These are phyloP conservation scores for Corythoichthys intestinalis DNA, from an alignment of 2,113 vertebrate species.

Conservation along the genomic window DNA sequence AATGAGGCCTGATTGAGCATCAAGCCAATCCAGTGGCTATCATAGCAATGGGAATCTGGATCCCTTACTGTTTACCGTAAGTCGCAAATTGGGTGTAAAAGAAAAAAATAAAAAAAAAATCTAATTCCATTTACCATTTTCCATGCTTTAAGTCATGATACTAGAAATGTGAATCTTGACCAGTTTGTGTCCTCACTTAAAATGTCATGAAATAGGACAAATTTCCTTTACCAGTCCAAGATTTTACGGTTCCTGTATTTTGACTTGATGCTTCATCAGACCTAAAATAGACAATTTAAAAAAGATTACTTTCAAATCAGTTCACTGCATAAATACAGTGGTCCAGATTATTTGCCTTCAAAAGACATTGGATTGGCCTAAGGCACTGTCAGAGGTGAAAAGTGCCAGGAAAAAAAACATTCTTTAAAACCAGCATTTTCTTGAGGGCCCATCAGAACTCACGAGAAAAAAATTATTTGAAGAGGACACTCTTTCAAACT, in stretches of 20 bases:
- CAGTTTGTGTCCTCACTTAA: background rate
- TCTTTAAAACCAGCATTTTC: background rate
- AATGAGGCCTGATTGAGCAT: too few relatives aligned
- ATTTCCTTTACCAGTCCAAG: background rate
- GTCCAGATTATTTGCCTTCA: background rate
- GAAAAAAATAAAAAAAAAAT: too few relatives aligned
- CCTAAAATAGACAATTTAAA: background rate
- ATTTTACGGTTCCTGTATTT: background rate
- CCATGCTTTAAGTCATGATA: background rate
- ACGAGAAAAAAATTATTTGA: too few relatives aligned
- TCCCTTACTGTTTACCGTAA: background rate
- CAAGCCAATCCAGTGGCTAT: too few relatives aligned
- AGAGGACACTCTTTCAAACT: too few relatives aligned
- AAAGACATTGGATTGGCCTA: background rate
- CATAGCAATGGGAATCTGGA: background rate
- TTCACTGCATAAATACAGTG: background rate
- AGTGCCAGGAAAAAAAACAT: background rate
- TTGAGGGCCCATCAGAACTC: background rate
- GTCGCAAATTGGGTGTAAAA: background rate
- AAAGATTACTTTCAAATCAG: background rate
- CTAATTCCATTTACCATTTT: background rate
- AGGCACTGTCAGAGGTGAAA: background rate
- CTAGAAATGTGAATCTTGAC: background rate
- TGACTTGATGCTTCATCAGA: background rate
- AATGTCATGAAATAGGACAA: background rate